Evolutionary conservation across 2,797 vertebrate genomes (phyloP).

Genomic region (Trachops cirrhosus): DNA sequence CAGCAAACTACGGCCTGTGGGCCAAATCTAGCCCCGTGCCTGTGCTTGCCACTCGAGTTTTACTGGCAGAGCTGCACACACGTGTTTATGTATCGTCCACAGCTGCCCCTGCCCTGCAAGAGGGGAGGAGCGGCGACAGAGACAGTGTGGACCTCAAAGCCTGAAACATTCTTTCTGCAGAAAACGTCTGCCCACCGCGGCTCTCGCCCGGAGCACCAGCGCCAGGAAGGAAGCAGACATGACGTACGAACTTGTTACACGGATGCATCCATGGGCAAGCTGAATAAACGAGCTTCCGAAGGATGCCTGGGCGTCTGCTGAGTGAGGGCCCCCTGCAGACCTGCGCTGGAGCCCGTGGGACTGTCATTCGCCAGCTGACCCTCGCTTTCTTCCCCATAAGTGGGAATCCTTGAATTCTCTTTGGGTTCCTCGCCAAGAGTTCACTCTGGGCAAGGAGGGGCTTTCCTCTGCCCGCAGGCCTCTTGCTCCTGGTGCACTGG

Average conservation of each 20-base stretch:
- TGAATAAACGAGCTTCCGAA: background rate
- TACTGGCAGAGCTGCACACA: background rate
- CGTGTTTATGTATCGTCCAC: no score
- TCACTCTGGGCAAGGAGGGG: background rate
- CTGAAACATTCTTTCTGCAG: background rate
- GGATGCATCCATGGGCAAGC: background rate
- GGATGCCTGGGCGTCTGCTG: background rate
- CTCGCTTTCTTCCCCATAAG: background rate
- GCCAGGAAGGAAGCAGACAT: background rate
- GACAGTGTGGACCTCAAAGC: background rate
- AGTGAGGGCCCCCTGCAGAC: background rate
- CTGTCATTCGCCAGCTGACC: rapidly evolving
- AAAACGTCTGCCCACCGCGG: background rate
- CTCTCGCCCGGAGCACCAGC: background rate
- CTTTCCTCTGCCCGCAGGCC: background rate
- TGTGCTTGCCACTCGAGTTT: background rate
- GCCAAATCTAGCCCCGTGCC: background rate
- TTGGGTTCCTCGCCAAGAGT: background rate
- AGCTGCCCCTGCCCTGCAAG: background rate
- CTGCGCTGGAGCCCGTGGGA: rapidly evolving
- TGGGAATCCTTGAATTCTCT: background rate
- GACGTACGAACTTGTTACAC: background rate
- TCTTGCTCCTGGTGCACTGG: background rate
- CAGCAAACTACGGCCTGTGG: background rate
- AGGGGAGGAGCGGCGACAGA: background rate